Evolutionary conservation across 1,140 invertebrate genomes (phyloP), one percentile per base, ranked within the genome.

Genomic region (Dolichoris vasculosae): DNA sequence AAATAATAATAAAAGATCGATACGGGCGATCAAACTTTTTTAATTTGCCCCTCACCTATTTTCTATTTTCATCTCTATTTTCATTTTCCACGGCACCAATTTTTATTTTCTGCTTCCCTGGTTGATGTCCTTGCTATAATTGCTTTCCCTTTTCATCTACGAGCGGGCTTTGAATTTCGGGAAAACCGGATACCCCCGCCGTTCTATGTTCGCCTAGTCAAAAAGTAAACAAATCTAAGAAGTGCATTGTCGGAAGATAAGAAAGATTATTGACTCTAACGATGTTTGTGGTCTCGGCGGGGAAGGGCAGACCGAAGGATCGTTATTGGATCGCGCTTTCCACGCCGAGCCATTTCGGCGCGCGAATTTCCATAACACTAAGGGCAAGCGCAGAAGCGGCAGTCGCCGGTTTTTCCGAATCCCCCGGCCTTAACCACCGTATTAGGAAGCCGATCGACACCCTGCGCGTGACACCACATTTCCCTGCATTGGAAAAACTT

Each of bases 61-160:
- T 9, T n/a, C 20, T 8, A 26, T 73, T 73, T 73, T 73, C 69
- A 26, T 26, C 32, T 6, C 0, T 1, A 51, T 82, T 82, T 82
- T 26, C 81, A 75, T 75, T 82, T 82, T 73, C 38, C 69, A 9
- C 6, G 67, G 40, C 32, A 69, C 76, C 83, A 2, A 77, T 84
- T 80, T 78, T 40, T 26, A 0, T 35, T 63, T 85, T 63, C 76
- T 85, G 67, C 63, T 85, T 35, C 64, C 87, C 85, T 82, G 84
- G 0, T 82, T 35, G 15, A 6, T 80, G 85, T 86, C 82, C 87
- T 84, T 84, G 71, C 1, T 15, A 76, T 86, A 84, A 86, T 82
- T 82, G 85, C 76, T 81, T 84, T 85, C 77, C 46, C 83, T 86
- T 84, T 82, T 85, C 76, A 23, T 63, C 69, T 30, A 59, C 17